Percentiles rank a stretch among this genome's conserved stretches.
phyloP scores from a whole-genome alignment of 2,113 vertebrate species.

The Nematolebias whitei region DNA sequence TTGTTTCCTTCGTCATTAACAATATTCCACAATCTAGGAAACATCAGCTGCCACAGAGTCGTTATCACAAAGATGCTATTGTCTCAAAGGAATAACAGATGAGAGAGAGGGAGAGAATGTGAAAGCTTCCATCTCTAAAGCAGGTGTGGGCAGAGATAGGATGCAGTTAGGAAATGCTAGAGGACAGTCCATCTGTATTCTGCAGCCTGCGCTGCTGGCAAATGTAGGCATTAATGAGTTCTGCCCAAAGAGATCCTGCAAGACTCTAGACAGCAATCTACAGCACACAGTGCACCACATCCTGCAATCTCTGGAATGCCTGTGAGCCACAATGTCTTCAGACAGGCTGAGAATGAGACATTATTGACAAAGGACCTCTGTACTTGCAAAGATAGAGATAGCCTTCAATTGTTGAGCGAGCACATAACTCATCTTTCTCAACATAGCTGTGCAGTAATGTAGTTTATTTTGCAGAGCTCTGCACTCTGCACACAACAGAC shows the following conservation, averaged over 20 bases:
- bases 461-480: constrained; percentile 15
- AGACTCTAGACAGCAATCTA: constrained; percentile 50
- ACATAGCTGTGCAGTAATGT: background rate
- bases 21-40: background rate
- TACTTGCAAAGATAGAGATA: constrained; percentile 42
- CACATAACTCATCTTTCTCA: constrained; percentile 35
- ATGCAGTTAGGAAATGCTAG: constrained; percentile 57
- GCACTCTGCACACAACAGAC: background rate
- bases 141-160: constrained; percentile 65
- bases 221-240: constrained; percentile 69
- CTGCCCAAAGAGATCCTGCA: constrained; percentile 47
- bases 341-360: constrained; percentile 48
- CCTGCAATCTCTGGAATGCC: constrained; percentile 76
- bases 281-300: constrained; percentile 70
- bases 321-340: constrained; percentile 62
- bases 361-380: constrained; percentile 67
- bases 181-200: constrained; percentile 59
- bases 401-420: constrained; percentile 34
- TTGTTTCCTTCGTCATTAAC: background rate
- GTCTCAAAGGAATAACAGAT: constrained; percentile 50
- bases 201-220: constrained; percentile 61
- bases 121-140: constrained; percentile 41
- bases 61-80: constrained; percentile 35
- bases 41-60: constrained; percentile 8
- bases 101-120: constrained; percentile 57